phyloP scores from a whole-genome alignment of 30 jellyfish, hydroid and myxozoan species.

The Clytia hemisphaerica region DNA sequence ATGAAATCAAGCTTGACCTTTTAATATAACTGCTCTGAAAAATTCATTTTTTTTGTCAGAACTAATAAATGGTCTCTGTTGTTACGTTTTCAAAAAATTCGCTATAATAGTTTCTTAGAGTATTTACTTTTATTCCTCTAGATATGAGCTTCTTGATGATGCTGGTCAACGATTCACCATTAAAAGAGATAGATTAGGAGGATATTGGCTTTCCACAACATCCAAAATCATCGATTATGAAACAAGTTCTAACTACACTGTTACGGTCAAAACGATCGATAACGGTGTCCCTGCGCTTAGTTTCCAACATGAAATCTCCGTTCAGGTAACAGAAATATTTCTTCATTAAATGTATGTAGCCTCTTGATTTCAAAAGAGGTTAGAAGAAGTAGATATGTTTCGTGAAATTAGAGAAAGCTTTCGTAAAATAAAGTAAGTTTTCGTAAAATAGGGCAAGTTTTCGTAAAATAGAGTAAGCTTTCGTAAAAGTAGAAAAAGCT shows the following conservation, averaged over 20 bases:
- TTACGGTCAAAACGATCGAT: conserved; percentile 41
- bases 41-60: too few species aligned
- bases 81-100: background rate
- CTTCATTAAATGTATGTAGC: background rate
- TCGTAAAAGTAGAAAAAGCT: too few species aligned
- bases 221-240: conserved; percentile 61
- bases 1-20: too few species aligned
- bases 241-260: conserved; percentile 8
- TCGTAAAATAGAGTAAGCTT: too few species aligned
- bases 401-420: too few species aligned
- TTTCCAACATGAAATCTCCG: conserved; percentile 31
- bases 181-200: conserved; percentile 9
- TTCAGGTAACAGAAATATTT: conserved; percentile 31
- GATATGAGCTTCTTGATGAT: conserved; percentile 53
- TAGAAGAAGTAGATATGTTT: too few species aligned
- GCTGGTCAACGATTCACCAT: conserved; percentile 28
- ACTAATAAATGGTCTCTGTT: too few species aligned
- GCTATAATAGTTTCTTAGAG: background rate
- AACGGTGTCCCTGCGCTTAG: conserved; percentile 59
- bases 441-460: too few species aligned
- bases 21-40: too few species aligned
- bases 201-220: conserved; percentile 44
- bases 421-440: too few species aligned
- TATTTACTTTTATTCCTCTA: conserved; percentile 1
- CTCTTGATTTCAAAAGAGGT: too few species aligned